phyloP scores from a whole-genome alignment of 2,888 invertebrate genomes.

The Xanthostigma xanthostigma region DNA sequence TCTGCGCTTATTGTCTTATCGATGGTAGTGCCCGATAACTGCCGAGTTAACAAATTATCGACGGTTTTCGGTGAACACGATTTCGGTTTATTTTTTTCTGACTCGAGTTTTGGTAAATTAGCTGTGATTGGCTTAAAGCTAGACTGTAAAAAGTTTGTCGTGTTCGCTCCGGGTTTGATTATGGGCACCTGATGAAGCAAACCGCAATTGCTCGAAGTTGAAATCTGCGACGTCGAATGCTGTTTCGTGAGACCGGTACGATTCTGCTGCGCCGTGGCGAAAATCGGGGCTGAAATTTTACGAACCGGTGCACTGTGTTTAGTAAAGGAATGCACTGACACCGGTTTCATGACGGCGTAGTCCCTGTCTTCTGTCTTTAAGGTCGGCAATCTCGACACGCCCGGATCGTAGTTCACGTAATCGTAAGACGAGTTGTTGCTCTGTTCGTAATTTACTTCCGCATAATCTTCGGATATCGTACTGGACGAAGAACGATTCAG shows the following conservation, averaged over 20 bases:
- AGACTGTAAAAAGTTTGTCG: conserved; percentile 7
- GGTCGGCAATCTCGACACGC: conserved; percentile 8
- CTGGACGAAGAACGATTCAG: not conserved
- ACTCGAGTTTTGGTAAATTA: conserved; percentile 12
- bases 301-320: conserved; percentile 1
- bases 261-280: not conserved
- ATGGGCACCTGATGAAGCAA: conserved; percentile 8
- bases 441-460: conserved; percentile 10
- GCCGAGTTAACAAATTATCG: conserved; percentile 13
- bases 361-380: conserved; percentile 22
- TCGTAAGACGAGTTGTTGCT: conserved; percentile 16
- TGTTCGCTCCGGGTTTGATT: conserved; percentile 16
- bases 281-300: conserved; percentile 5
- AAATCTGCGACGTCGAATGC: conserved; percentile 3
- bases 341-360: conserved; percentile 34
- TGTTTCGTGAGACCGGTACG: conserved; percentile 4
- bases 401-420: conserved; percentile 26
- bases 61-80: conserved; percentile 16
- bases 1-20: conserved; percentile 5
- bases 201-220: not conserved
- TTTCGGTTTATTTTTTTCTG: conserved; percentile 8
- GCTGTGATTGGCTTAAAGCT: conserved; percentile 7
- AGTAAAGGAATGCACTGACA: not conserved
- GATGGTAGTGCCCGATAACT: conserved; percentile 10
- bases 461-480: conserved; percentile 1